Evolutionary conservation across 2,797 vertebrate genomes (phyloP), one percentile per base, ranked within the genome.

Genomic region (Aulostomus chinensis): DNA sequence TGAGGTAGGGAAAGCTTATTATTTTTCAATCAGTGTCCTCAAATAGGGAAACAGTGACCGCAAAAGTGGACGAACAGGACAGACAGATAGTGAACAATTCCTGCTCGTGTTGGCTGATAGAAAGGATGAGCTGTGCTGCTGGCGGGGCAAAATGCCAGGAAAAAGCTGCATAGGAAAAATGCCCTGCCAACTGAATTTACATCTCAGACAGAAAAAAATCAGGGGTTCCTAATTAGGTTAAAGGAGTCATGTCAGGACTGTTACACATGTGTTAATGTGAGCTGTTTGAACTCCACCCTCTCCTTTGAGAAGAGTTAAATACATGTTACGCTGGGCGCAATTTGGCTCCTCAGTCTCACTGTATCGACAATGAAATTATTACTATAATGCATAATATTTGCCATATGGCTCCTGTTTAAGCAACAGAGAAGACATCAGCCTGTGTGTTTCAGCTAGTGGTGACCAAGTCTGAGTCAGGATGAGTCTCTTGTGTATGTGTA

Each of bases 41-140:
- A 74, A 55, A 67, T 48, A 17, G 41, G 66, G 61, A 64, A 64
- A 72, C 66, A 56, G 43, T 31, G 40, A 81, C 66, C 62, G 73
- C 48, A 49, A 20, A 59, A 76, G 26, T 54, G 20, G 26, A 3
- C 18, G 48, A 52, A 73, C 54, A 38, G 55, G 60, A 56, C 52
- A 58, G 68, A 68, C 65, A 52, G 60, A 86, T 76, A 81, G 64
- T 82, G 50, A 76, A 43, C 85, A 79, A 78, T 62, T 58, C 70
- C 75, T 73, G 78, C 74, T 79, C 50, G 68, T 83, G 66, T 74
- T 74, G 84, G 87, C 81, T 80, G 71, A 76, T 69, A 75, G 68
- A 80, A 89, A 73, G 39, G 43, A 78, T 50, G 61, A 80, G 48
- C 81, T 73, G 51, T 64, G 58, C 58, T 45, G 76, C 54, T 80